Evolutionary conservation across 2,113 vertebrate species (phyloP), one percentile per base, ranked within the genome.

Genomic region (Isurus oxyrinchus): DNA sequence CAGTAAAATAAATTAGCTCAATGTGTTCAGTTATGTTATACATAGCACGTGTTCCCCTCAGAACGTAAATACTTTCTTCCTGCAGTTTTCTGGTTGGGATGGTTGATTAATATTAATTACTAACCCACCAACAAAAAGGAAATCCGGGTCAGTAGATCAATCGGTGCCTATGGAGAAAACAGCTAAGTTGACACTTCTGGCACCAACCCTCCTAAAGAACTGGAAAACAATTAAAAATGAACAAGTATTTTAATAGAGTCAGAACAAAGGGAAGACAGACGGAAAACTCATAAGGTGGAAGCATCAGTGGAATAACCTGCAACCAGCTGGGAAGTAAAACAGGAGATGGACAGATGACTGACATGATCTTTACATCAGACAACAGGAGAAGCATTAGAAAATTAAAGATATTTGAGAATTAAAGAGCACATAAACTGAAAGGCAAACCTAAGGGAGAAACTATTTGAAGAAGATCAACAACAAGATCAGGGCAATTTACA

Each of bases 1-100:
- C 91, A 94, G 61, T 94, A 66, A 66, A 94, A 94, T 94, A 94
- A 94, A 94, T 94, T 94, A 66, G 91, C 91, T 94, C 59, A 94
- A 94, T 66, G 35, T 94, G 61, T 94, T 94, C 61, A 66, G 91
- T 94, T 94, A 94, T 94, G 61, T 66, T 67, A 16, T n/a, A 94
- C 19, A 63, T 63, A 44, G n/a, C 91, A 66, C 8, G 40, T 59
- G 2, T 40, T 94, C 21, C 19, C 53, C 31, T 91, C 31, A 59
- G 25, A 91, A 91, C 57, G 55, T 59, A 91, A 91, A 91, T 59
- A 13, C 35, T n/a, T 11, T 44, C n/a, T 94, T 66, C 59, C 35
- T 63, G 27, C 35, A 94, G 14, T 23, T 66, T 66, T 94, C 14
- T 63, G 59, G 59, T 94, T 94, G 35, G n/a, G 61, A 21, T 66